phyloP scores from a whole-genome alignment of 2,797 vertebrate species.

The Smutsia temminckii region DNA sequence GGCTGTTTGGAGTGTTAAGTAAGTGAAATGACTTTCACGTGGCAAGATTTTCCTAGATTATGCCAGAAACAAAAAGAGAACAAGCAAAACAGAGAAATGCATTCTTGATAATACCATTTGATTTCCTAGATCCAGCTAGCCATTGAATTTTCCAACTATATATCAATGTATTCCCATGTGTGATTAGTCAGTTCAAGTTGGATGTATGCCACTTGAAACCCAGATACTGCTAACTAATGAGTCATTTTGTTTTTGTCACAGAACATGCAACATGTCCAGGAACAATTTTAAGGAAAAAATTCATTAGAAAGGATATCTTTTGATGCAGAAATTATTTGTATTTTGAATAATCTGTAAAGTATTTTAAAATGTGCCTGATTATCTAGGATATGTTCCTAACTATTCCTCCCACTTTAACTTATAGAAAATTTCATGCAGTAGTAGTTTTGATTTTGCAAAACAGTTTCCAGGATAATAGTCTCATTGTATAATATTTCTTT shows the following conservation, averaged over 20 bases:
- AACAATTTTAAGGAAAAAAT: not conserved
- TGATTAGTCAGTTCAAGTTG: not conserved
- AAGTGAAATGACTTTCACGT: not conserved
- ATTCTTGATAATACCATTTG: not conserved
- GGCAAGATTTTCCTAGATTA: not conserved
- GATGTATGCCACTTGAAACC: not conserved
- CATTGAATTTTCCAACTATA: not conserved
- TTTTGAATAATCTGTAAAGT: not conserved
- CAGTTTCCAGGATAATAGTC: not conserved
- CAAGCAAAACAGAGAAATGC: fast-evolving
- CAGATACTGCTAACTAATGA: not conserved
- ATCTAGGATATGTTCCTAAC: not conserved
- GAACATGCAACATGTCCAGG: not conserved
- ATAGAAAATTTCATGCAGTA: not conserved
- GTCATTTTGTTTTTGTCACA: not conserved
- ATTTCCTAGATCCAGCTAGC: not conserved
- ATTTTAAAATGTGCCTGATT: not conserved
- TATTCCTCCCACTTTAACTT: not conserved
- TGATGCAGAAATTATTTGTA: not conserved
- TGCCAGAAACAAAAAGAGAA: not conserved
- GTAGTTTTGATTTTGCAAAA: not conserved
- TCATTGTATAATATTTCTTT: not conserved
- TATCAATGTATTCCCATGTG: not conserved
- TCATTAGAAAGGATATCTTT: not conserved
- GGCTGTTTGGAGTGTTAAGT: not conserved